Conservation (phyloP, 2,888 invertebrate species). For the Halocaridina rubra region DNA sequence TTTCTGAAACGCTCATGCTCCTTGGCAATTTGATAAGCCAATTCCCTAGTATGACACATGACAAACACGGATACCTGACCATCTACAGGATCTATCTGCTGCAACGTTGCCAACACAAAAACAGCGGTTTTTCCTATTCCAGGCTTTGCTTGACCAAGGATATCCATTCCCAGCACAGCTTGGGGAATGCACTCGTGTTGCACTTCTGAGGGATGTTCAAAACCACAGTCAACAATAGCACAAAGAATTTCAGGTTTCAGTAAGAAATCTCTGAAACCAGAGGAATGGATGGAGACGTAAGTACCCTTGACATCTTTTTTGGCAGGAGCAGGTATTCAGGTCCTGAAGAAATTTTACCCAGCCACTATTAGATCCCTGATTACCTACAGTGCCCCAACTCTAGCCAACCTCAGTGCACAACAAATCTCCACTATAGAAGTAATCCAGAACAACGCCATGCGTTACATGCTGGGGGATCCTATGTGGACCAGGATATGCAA, state of each 20-base stretch:
- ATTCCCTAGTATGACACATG: constrained; percentile 98
- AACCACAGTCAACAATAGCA: constrained; percentile 98
- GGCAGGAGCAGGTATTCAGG: too few species aligned
- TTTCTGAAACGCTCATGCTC: constrained; percentile 99
- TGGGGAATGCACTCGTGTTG: constrained; percentile 99
- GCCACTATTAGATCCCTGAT: too few species aligned
- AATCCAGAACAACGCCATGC: too few species aligned
- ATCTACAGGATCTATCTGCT: constrained; percentile 96
- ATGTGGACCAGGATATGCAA: too few species aligned
- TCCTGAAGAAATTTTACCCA: too few species aligned
- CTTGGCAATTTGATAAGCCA: constrained; percentile 99
- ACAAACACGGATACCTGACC: constrained; percentile 93
- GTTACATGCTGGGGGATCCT: too few species aligned
- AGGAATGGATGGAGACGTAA: constrained; percentile 98
- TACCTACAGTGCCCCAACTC: too few species aligned
- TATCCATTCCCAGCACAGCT: constrained; percentile 99
- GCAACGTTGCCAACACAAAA: constrained; percentile 97
- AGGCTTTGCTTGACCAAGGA: constrained; percentile 98
- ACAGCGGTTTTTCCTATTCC: constrained; percentile 99
- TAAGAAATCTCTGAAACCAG: constrained; percentile 97
- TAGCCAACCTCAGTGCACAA: too few species aligned
- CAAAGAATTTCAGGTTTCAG: constrained; percentile 96
- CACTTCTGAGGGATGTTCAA: constrained; percentile 99
- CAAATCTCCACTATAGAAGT: too few species aligned
- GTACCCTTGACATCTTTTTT: constrained; percentile 97